Base-by-base conservation (phyloP, 2,888 invertebrate genomes). In the Galerucella pusilla region DNA sequence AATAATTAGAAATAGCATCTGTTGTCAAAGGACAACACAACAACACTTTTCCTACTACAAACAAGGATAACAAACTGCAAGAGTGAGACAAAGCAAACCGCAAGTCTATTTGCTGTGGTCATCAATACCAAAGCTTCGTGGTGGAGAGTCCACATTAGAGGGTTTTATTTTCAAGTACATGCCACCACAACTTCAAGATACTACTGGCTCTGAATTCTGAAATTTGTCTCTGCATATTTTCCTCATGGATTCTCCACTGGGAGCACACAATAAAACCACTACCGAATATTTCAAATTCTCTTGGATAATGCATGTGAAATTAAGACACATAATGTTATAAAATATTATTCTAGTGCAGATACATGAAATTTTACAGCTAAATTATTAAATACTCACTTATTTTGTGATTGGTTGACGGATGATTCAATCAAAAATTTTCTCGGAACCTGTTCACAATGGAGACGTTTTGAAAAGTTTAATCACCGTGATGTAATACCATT, bases 51-150 rank as follows among this genome's bases (percentile, higher is more conserved):
- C n/a, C 7, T 64, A 35, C 49, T 57, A 65, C 46, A 63, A 68
- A 73, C 49, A 69, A 63, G 75, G 35, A 54, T 11, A 54, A 60
- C 69, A 60, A 63, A 57, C 54, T 61, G 42, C 28, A 57, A 75
- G 68, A 75, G 63, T 63, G 77, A 71, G 74, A 76, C 75, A 74
- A 64, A 42, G 65, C 35, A 59, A 79, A 78, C 74, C 77, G 75
- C 78, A 75, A 77, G 74, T 77, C 71, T 79, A 79, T 80, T 80
- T 79, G 75, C 78, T 67, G 76, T 74, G 77, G 78, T 77, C 79
- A 75, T 79, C 79, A 79, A 80, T 79, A 80, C 71, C 66, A 69
- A 78, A 75, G 75, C 75, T 78, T 74, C 78, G 79, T 69, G 80
- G 80, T 73, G 68, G 69, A 25, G 67, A 66, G 77, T 72, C 68